A percentile compares a stretch with the other conserved stretches of the same genome.
These are phyloP conservation scores for Amblyteles armatorius DNA, from an alignment of 2,888 invertebrate genomes.

Conservation along the genomic window DNA sequence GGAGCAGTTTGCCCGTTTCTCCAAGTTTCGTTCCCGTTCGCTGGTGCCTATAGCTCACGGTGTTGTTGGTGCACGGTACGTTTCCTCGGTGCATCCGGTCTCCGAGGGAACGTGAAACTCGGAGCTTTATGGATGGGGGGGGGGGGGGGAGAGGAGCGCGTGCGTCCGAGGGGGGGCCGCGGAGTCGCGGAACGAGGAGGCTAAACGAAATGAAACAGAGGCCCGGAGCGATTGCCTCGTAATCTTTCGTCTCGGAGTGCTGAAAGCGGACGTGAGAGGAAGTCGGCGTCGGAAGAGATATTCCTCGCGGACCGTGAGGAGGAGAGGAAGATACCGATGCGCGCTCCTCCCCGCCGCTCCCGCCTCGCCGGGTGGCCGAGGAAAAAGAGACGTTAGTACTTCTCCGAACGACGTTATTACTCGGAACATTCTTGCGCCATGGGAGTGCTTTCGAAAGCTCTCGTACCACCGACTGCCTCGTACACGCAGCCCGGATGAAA, in stretches of 20 bases:
- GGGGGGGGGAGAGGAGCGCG: constrained; percentile 46
- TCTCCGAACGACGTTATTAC: constrained; percentile 65
- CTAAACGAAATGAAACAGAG: constrained; percentile 60
- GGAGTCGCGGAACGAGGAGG: constrained; percentile 31
- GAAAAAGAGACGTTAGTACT: constrained; percentile 56
- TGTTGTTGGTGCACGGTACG: constrained; percentile 5
- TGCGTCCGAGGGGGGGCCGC: constrained; percentile 41
- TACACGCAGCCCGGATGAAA: constrained; percentile 26
- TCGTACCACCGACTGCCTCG: not conserved
- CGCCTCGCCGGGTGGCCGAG: constrained; percentile 9
- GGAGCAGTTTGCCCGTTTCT: constrained; percentile 53
- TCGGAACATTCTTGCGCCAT: constrained; percentile 52
- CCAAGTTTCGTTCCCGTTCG: constrained; percentile 60
- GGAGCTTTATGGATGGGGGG: constrained; percentile 58
- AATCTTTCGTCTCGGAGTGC: constrained; percentile 64
- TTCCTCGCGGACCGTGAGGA: constrained; percentile 20
- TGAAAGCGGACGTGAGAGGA: constrained; percentile 46
- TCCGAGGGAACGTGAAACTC: constrained; percentile 54
- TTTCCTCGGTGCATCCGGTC: constrained; percentile 48
- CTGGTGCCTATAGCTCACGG: constrained; percentile 39
- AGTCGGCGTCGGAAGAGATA: constrained; percentile 38
- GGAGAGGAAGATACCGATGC: constrained; percentile 10
- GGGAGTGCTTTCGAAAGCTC: constrained; percentile 52
- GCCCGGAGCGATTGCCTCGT: constrained; percentile 65
- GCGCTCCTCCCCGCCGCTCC: not conserved